A percentile compares a stretch with the other conserved stretches of the same genome.
These are phyloP conservation scores for Pygathrix nemaeus DNA, from an alignment of 2,113 vertebrate species.

Conservation along the genomic window DNA sequence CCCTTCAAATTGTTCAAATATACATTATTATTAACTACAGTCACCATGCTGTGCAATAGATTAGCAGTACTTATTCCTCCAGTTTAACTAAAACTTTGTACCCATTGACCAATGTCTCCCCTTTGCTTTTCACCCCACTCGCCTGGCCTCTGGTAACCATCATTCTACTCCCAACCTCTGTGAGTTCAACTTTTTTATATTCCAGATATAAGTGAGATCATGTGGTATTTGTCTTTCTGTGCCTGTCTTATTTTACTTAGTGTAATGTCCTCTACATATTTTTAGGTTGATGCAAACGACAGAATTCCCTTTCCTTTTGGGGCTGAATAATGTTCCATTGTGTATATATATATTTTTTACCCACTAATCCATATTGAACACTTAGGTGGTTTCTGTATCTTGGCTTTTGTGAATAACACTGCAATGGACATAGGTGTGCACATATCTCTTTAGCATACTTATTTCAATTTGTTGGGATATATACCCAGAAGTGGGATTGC, in stretches of 20 bases:
- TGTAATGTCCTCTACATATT: background rate
- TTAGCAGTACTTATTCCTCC: background rate
- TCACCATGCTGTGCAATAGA: background rate
- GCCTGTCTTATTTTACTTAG: background rate
- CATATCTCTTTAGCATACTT: too few relatives aligned
- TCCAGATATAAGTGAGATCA: background rate
- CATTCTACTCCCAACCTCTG: background rate
- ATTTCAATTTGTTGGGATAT: too few relatives aligned
- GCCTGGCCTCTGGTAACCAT: background rate
- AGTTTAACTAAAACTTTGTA: background rate
- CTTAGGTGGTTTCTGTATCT: background rate
- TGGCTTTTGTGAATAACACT: background rate
- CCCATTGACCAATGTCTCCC: background rate
- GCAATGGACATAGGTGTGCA: too few relatives aligned
- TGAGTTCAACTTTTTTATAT: background rate
- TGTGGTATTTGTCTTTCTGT: background rate
- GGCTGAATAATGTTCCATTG: background rate
- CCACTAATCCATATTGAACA: background rate
- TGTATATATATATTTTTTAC: too few relatives aligned
- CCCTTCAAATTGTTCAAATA: background rate
- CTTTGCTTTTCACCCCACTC: background rate
- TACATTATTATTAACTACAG: background rate
- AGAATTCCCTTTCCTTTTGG: background rate
- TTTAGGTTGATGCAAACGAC: background rate
- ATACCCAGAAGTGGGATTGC: too few relatives aligned